These are phyloP conservation scores for Porites evermanni DNA, from an alignment of 92 coral and sea anemone genomes.

Conservation along the genomic window DNA sequence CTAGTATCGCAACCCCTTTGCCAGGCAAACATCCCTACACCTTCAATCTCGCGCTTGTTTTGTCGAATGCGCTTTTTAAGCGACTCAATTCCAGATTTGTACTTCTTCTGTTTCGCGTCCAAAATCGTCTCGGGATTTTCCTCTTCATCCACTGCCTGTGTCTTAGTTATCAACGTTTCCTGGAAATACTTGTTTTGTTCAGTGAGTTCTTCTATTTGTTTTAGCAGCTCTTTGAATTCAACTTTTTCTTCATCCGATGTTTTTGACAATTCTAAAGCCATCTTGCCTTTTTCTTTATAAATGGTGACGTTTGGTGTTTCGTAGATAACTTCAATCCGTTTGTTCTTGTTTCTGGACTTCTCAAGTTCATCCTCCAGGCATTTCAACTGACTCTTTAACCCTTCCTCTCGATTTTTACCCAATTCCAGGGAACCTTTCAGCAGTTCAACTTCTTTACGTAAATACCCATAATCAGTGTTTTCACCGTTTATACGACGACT, in stretches of 20 bases:
- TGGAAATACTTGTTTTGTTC: background rate
- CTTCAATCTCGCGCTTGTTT: background rate
- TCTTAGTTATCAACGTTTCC: background rate
- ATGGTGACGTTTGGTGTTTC: background rate
- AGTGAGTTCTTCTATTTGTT: background rate
- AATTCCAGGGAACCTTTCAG: background rate
- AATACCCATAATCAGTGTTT: background rate
- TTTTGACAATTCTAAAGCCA: background rate
- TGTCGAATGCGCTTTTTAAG: slow-evolving; percentile 2
- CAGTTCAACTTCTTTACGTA: slow-evolving; percentile 1
- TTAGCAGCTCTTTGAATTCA: background rate
- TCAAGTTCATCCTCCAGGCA: background rate
- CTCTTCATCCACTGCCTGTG: background rate
- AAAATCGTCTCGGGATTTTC: background rate
- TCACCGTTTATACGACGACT: background rate
- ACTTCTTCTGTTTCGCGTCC: background rate
- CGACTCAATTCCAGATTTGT: background rate
- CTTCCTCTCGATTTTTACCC: background rate
- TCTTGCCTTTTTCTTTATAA: background rate
- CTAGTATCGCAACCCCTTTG: slow-evolving; percentile 19
- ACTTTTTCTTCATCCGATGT: background rate
- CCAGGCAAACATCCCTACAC: background rate
- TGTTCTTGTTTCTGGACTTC: background rate
- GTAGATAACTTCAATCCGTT: background rate
- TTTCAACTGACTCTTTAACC: background rate